phyloP scores from a whole-genome alignment of 1,140 invertebrate genomes.

The Halesus radiatus region DNA sequence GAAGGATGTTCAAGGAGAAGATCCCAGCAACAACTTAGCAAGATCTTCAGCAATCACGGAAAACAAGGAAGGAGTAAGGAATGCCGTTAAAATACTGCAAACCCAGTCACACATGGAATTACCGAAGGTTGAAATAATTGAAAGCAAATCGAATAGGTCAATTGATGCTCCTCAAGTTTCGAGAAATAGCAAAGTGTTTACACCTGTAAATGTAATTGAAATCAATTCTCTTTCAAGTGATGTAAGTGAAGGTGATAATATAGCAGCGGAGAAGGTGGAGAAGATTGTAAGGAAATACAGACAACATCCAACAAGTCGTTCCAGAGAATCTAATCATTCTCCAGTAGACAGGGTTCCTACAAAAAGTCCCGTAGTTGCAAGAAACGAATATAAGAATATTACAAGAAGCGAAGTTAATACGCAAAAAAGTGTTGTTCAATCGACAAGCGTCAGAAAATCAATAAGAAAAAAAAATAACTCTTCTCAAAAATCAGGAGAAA shows the following conservation, averaged over 20 bases:
- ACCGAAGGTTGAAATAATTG: conserved; percentile 52
- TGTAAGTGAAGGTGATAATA: conserved; percentile 42
- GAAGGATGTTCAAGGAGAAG: conserved; percentile 70
- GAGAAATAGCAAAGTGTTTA: conserved; percentile 48
- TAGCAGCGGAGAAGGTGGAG: conserved; percentile 43
- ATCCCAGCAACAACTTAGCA: conserved; percentile 56
- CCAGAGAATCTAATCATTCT: not conserved
- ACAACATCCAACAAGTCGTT: not conserved
- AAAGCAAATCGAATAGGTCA: conserved; percentile 37
- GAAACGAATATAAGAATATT: not conserved
- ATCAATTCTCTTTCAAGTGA: conserved; percentile 50
- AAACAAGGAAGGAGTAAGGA: conserved; percentile 66
- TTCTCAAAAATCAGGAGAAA: conserved; percentile 25
- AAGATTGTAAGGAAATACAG: conserved; percentile 33
- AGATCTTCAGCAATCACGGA: conserved; percentile 62
- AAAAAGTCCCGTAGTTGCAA: not conserved
- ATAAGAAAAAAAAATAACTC: conserved; percentile 47
- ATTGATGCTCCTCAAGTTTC: not conserved
- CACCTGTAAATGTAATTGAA: conserved; percentile 51
- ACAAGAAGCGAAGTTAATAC: conserved; percentile 58
- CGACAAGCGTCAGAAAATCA: conserved; percentile 47
- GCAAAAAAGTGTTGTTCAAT: conserved; percentile 57
- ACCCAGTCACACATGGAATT: conserved; percentile 61
- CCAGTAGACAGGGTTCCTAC: not conserved
- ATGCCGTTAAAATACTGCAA: conserved; percentile 67